These are phyloP conservation scores for Sinopyrophorus schimmeli DNA, from an alignment of 2,888 invertebrate species.

Conservation along the genomic window DNA sequence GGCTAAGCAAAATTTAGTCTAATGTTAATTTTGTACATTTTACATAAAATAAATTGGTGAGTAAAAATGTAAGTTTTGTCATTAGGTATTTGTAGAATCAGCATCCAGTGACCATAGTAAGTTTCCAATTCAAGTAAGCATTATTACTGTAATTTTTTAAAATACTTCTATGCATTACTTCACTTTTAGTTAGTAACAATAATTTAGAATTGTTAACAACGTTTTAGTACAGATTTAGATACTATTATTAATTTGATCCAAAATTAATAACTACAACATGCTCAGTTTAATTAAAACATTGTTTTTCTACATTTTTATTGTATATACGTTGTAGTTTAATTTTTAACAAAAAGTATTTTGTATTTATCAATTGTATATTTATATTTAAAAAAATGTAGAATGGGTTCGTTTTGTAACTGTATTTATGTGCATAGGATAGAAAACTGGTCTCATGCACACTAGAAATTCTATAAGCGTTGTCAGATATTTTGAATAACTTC, in stretches of 20 bases:
- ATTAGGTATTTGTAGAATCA: neutral
- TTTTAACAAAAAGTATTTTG: slow-evolving; percentile 20
- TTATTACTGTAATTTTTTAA: too few species aligned
- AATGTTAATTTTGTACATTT: slow-evolving; percentile 12
- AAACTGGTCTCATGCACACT: slow-evolving; percentile 24
- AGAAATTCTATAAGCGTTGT: slow-evolving; percentile 26
- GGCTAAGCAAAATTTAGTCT: neutral
- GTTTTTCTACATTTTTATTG: too few species aligned
- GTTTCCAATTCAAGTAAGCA: too few species aligned
- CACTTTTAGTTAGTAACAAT: neutral
- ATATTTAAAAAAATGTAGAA: slow-evolving; percentile 20
- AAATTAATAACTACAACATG: too few species aligned
- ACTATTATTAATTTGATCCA: too few species aligned
- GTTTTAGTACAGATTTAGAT: slow-evolving; percentile 8
- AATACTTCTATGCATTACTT: slow-evolving; percentile 2
- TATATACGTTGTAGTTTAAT: too few species aligned
- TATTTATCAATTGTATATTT: slow-evolving; percentile 20
- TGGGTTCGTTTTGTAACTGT: slow-evolving; percentile 26
- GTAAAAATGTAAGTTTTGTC: slow-evolving; percentile 1
- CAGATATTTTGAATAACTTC: slow-evolving; percentile 33
- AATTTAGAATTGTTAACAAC: slow-evolving; percentile 3
- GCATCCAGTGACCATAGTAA: neutral
- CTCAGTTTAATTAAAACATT: too few species aligned
- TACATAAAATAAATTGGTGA: slow-evolving; percentile 10
- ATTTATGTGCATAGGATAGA: slow-evolving; percentile 24